Percentiles rank a stretch among this genome's conserved stretches.
These are phyloP conservation scores for Marmota flaviventris DNA, from an alignment of 2,113 vertebrate species.

Conservation along the genomic window DNA sequence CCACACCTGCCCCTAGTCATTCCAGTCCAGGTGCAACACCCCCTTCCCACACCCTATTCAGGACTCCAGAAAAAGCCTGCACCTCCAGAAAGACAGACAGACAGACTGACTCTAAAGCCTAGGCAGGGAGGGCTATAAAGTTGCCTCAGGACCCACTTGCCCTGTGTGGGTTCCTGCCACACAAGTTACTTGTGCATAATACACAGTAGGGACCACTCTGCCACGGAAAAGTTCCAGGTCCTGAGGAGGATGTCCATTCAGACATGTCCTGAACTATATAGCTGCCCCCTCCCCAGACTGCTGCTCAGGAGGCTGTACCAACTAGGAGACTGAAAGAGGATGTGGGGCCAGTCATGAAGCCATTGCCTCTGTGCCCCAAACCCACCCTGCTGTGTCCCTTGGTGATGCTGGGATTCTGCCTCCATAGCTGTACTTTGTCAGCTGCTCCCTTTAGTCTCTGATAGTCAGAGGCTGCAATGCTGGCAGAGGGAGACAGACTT, in stretches of 20 bases:
- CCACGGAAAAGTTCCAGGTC: background rate
- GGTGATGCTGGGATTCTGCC: too few relatives aligned
- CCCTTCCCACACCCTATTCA: accelerated
- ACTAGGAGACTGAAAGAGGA: background rate
- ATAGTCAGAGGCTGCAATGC: background rate
- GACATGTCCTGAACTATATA: background rate
- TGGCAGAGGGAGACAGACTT: background rate
- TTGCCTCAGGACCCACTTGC: background rate
- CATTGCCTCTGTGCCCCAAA: background rate
- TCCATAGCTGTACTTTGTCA: accelerated
- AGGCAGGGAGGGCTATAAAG: background rate
- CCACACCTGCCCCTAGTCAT: background rate
- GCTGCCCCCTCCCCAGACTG: too few relatives aligned
- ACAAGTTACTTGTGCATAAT: background rate
- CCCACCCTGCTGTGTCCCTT: too few relatives aligned
- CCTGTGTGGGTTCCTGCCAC: background rate
- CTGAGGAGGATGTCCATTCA: background rate
- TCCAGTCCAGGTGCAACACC: background rate
- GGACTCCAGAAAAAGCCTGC: background rate
- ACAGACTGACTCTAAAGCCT: too few relatives aligned
- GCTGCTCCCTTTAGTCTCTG: accelerated
- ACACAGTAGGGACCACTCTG: background rate
- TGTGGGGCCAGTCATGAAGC: too few relatives aligned
- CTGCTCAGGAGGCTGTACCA: background rate
- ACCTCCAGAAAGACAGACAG: background rate